A percentile compares a stretch with the other conserved stretches of the same genome.
These are phyloP conservation scores for Labeo calbasu DNA, from an alignment of 2,797 vertebrate genomes.

Conservation along the genomic window DNA sequence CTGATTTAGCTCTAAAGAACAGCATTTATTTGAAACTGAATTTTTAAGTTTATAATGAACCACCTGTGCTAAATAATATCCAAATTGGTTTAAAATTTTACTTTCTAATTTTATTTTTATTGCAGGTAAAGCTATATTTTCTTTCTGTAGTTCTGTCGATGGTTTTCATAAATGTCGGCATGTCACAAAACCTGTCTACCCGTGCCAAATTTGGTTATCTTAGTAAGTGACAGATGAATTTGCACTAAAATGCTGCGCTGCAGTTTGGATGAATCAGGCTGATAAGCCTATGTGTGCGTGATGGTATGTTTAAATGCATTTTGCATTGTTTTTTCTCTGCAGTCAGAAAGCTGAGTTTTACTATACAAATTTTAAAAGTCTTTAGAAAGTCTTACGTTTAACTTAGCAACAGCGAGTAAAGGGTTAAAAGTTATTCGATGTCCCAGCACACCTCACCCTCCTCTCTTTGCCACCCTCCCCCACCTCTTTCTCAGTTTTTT, in stretches of 20 bases:
- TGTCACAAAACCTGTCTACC: background rate
- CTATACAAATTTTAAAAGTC: background rate
- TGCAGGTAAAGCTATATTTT: background rate
- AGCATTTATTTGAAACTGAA: background rate
- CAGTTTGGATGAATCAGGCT: background rate
- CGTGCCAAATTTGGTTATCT: background rate
- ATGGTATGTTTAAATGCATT: background rate
- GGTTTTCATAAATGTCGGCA: background rate
- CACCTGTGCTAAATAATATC: too few species aligned
- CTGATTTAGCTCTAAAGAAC: background rate
- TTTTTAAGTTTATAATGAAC: background rate
- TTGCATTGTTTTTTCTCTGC: background rate
- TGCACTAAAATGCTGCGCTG: too few species aligned
- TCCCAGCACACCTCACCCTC: constrained; percentile 25
- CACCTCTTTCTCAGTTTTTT: constrained; percentile 3
- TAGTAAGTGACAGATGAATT: background rate
- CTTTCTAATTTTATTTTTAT: background rate
- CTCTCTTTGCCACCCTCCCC: background rate
- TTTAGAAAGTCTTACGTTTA: background rate
- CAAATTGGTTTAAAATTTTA: too few species aligned
- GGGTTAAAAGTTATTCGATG: constrained; percentile 39
- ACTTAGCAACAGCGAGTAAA: constrained; percentile 21
- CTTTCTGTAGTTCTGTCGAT: background rate
- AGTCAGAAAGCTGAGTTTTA: background rate
- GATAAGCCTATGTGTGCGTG: background rate